Evolutionary conservation across 2,888 invertebrate species (phyloP), one percentile per base, ranked within the genome.

Genomic region (Lordiphosa andalusiaca): DNA sequence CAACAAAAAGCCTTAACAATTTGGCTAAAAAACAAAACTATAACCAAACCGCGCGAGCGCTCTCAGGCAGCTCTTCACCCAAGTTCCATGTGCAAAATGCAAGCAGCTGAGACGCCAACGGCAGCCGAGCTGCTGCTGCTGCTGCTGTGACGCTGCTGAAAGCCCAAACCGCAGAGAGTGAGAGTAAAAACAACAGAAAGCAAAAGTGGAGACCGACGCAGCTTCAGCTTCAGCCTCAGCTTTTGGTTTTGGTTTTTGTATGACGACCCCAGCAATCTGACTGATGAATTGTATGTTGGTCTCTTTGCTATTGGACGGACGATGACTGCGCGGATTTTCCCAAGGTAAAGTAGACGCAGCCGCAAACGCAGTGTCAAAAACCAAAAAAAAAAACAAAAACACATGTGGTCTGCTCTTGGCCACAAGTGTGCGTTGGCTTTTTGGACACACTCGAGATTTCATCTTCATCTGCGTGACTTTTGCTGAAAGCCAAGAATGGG

Each of bases 251-350:
- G 38, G 39, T 41, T 30, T 35, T 39, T 21, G 19, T 36, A 23
- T 53, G 63, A 57, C 60, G 67, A 59, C 39, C 65, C 53, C 19
- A 39, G 40, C 21, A 23, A 53, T 39, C 56, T 47, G 57, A 55
- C 58, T 51, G 75, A 67, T 64, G 75, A 51, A 50, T 65, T 56
- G 53, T 53, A 64, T 47, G 57, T 40, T 19, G 50, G 40, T 42
- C n/a, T 39, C 33, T 16, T 40, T 40, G 41, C 47, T 49, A 54
- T 62, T 62, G 70, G 47, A 58, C 65, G 48, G 67, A 49, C 67
- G 74, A 73, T 76, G 80, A 81, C 76, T 73, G 70, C 72, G 76
- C 80, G 80, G 83, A 81, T 81, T 81, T 81, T 82, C 80, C 80
- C 80, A 81, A 81, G 80, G 80, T 83, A 82, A 80, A 50, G 56